Conservation (phyloP, 2,113 vertebrate species). For the Tylochromis polylepis region DNA sequence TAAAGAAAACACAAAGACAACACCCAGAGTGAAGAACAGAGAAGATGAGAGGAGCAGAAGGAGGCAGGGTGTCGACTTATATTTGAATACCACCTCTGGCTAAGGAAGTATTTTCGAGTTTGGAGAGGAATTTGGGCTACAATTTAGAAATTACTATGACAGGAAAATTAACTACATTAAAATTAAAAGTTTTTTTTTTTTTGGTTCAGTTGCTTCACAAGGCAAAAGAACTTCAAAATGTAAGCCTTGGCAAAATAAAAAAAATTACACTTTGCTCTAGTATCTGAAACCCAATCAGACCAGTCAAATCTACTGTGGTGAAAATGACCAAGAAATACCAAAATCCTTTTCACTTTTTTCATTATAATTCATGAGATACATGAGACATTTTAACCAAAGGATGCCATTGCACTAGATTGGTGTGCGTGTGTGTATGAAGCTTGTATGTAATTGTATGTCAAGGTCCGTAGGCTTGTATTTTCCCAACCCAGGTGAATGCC, state of each 20-base stretch:
- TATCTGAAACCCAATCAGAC: background rate
- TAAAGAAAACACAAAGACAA: constrained; percentile 1
- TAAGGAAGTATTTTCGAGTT: background rate
- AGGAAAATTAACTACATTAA: constrained; percentile 5
- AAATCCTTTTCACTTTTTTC: constrained; percentile 21
- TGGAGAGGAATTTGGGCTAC: background rate
- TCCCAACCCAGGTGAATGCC: constrained; percentile 36
- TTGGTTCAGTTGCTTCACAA: background rate
- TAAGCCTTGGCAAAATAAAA: background rate
- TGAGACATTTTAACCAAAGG: constrained; percentile 5
- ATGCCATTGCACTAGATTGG: constrained; percentile 29
- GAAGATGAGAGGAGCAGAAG: background rate
- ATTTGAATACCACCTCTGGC: background rate
- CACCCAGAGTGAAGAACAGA: background rate
- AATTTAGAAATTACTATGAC: background rate
- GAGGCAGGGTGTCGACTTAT: background rate
- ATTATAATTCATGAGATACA: constrained; percentile 44
- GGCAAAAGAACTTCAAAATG: background rate
- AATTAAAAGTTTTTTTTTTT: background rate
- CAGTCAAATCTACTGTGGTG: background rate
- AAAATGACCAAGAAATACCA: background rate
- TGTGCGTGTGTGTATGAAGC: constrained; percentile 21
- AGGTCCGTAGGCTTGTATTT: constrained; percentile 46
- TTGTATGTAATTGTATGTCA: constrained; percentile 57
- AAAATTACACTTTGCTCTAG: background rate